A percentile compares a stretch with the other conserved stretches of the same genome.
These are phyloP conservation scores for Allophyes oxyacanthae DNA, from an alignment of 2,888 invertebrate species.

Conservation along the genomic window DNA sequence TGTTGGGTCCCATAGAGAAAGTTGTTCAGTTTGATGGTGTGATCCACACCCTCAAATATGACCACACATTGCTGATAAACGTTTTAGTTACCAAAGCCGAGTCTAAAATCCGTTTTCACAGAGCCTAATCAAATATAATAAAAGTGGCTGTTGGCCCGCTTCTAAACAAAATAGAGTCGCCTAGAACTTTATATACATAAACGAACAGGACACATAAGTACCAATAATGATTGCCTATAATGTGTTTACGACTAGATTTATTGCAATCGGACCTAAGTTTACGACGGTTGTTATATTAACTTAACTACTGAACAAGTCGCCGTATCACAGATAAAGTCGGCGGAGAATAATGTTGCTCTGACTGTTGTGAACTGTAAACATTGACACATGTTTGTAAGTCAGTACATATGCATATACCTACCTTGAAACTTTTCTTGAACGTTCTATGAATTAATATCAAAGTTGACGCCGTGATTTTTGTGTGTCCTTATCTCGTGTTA, in stretches of 20 bases:
- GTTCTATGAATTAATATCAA: background rate
- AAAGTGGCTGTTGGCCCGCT: too few relatives aligned
- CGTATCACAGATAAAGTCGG: slow-evolving; percentile 1
- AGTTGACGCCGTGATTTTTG: too few relatives aligned
- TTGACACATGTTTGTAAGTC: background rate
- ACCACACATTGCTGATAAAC: too few relatives aligned
- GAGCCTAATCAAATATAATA: too few relatives aligned
- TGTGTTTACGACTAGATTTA: slow-evolving; percentile 10
- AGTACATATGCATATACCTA: background rate
- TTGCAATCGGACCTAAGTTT: slow-evolving; percentile 7
- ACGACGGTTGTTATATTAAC: slow-evolving; percentile 1
- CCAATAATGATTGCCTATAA: background rate
- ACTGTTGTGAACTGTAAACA: too few relatives aligned
- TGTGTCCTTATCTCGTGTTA: too few relatives aligned
- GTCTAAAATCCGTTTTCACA: too few relatives aligned
- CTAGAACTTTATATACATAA: background rate
- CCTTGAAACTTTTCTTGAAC: background rate
- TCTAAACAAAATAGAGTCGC: background rate
- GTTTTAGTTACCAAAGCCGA: too few relatives aligned
- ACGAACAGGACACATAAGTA: background rate
- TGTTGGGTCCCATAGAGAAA: too few relatives aligned
- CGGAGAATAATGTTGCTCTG: background rate
- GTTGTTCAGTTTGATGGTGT: too few relatives aligned
- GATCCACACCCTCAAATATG: too few relatives aligned
- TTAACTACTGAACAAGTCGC: slow-evolving; percentile 4